Percentiles rank a stretch among this genome's conserved stretches.
Evolutionary conservation across 1,140 invertebrate species (phyloP).

Genomic region (Drosophila repletoides): DNA sequence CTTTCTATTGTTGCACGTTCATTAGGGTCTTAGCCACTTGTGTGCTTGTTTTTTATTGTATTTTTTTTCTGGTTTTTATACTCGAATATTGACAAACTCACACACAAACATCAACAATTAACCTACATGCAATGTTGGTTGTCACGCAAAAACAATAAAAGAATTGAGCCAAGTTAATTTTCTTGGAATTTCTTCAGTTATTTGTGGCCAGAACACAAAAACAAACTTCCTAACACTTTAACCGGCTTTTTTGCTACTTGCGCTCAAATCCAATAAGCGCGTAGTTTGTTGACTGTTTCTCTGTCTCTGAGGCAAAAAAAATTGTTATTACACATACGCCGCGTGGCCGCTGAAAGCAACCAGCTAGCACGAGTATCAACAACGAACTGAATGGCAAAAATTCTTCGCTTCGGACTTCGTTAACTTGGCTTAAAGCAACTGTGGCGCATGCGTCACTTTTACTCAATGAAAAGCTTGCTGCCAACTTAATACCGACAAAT

Average conservation of each 20-base stretch:
- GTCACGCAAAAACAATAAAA: constrained; percentile 30
- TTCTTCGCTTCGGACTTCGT: no score
- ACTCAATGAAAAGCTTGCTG: constrained; percentile 71
- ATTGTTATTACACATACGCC: constrained; percentile 47
- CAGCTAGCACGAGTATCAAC: constrained; percentile 59
- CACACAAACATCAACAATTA: constrained; percentile 71
- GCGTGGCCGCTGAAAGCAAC: constrained; percentile 33
- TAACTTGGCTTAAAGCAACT: background rate
- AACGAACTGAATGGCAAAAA: constrained; percentile 57
- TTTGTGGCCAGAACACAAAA: constrained; percentile 26
- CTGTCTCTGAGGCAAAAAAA: background rate
- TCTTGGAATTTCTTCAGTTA: constrained; percentile 46
- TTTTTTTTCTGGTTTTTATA: constrained; percentile 39
- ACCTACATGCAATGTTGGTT: constrained; percentile 59
- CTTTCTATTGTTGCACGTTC: constrained; percentile 37
- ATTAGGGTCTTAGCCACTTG: constrained; percentile 11
- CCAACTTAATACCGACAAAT: constrained; percentile 49
- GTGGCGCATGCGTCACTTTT: constrained; percentile 69
- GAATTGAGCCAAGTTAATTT: constrained; percentile 73
- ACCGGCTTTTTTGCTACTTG: constrained; percentile 68
- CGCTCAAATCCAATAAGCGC: constrained; percentile 64
- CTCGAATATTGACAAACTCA: constrained; percentile 21
- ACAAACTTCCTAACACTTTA: constrained; percentile 49
- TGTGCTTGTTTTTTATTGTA: constrained; percentile 29
- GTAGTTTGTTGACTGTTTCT: no score